phyloP scores from a whole-genome alignment of 2,113 vertebrate species.

The Psophia crepitans region DNA sequence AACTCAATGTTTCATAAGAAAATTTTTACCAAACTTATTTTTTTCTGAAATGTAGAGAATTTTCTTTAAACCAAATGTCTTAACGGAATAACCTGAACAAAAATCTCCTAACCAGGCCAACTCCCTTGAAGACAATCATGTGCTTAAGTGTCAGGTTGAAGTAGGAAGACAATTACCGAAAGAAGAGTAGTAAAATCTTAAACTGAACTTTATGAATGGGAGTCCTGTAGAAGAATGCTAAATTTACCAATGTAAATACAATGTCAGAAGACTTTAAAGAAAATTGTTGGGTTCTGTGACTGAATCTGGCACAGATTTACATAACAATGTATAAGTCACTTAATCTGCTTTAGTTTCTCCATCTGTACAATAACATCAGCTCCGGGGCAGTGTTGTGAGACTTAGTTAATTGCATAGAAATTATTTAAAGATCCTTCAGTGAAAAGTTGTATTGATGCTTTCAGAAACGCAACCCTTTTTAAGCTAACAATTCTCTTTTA shows the following conservation, averaged over 20 bases:
- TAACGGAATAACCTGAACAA: neutral
- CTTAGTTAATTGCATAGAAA: slow-evolving; percentile 29
- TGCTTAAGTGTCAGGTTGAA: neutral
- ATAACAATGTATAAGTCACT: slow-evolving; percentile 23
- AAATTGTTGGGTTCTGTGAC: slow-evolving; percentile 1
- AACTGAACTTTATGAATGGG: neutral
- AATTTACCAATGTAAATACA: slow-evolving; percentile 21
- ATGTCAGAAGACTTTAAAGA: neutral
- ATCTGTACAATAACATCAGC: neutral
- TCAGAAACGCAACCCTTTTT: neutral
- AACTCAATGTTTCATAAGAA: neutral
- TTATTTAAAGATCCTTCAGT: slow-evolving; percentile 1
- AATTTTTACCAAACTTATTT: neutral
- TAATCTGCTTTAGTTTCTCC: slow-evolving; percentile 42
- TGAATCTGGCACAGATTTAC: slow-evolving; percentile 19
- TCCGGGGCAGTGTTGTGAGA: neutral
- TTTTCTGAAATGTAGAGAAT: neutral
- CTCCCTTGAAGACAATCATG: neutral
- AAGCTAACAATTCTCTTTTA: neutral
- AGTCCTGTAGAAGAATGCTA: neutral
- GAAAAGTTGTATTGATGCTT: neutral
- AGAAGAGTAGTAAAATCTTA: neutral
- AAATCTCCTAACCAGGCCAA: neutral
- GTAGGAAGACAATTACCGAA: neutral
- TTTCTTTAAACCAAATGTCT: neutral